Evolutionary conservation across 2,888 invertebrate genomes (phyloP).

Genomic region (Ptychoptera contaminata): DNA sequence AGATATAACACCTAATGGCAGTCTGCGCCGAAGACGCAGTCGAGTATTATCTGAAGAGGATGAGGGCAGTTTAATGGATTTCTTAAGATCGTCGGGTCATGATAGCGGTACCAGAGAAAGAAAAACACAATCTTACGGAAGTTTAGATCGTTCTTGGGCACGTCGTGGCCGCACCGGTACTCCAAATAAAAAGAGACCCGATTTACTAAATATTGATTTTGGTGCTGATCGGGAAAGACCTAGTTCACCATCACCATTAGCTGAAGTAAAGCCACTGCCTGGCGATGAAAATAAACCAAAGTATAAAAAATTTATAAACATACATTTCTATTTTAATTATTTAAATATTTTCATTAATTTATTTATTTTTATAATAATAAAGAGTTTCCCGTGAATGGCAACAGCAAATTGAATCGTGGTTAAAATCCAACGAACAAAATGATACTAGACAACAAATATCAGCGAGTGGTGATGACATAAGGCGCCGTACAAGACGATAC

Average conservation of each 20-base stretch:
- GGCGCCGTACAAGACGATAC: constrained; percentile 40
- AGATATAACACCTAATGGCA: constrained; percentile 83
- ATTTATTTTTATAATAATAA: constrained; percentile 1
- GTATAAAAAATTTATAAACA: constrained; percentile 25
- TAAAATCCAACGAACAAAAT: constrained; percentile 71
- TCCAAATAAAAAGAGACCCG: constrained; percentile 60
- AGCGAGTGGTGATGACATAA: no score
- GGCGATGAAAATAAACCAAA: constrained; percentile 39
- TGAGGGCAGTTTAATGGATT: constrained; percentile 74
- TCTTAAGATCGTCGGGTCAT: constrained; percentile 60
- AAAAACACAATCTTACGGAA: constrained; percentile 57
- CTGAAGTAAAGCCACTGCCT: constrained; percentile 36
- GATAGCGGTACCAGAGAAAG: constrained; percentile 55
- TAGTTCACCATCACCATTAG: constrained; percentile 46
- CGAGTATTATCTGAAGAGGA: constrained; percentile 69
- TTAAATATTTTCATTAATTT: constrained; percentile 5
- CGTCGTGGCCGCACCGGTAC: constrained; percentile 54
- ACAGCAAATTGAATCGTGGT: constrained; percentile 83
- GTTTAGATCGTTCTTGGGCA: constrained; percentile 81
- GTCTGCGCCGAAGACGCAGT: constrained; percentile 63
- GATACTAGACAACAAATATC: constrained; percentile 26
- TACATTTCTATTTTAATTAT: not conserved
- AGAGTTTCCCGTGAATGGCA: constrained; percentile 59
- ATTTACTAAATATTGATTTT: constrained; percentile 55
- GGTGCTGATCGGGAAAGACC: constrained; percentile 56